Evolutionary conservation across 1,140 invertebrate species (phyloP), one percentile per base, ranked within the genome.

Genomic region (Zophobas atratus): DNA sequence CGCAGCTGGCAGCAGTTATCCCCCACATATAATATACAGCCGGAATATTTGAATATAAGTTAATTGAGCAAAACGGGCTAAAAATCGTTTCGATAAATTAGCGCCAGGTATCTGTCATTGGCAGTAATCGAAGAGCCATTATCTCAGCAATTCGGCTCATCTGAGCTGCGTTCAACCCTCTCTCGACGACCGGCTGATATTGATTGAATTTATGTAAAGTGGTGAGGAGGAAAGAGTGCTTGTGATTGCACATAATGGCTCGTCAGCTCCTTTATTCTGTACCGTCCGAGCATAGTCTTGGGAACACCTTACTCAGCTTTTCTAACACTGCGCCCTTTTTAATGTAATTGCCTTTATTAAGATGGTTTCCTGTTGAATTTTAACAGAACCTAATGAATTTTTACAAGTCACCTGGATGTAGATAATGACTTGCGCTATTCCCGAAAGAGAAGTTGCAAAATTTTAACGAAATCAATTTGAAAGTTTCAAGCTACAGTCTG

Each of bases 131-230:
- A 43, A 60, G 57, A 36, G 51, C 73, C 55, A 63, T 75, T 60
- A 75, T 75, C 57, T 75, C 53, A 63, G 73, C 73, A 75, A 75
- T 75, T 75, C 56, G 38, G 41, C 36, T 43, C 71, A 55, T 39
- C 51, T 60, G 55, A 75, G 55, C 41, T 75, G 20, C 55, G 56
- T 5, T 53, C 53, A 53, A 75, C 72, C 41, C 55, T 56, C 51
- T 56, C 55, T 43, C 51, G 73, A 43, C 71, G 55, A 72, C 51
- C 56, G 51, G 77, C 49, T 76, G 73, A 51, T 78, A 78, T 78
- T 78, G 77, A 78, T 78, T 78, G 77, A 78, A 78, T 78, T 78
- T 78, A 78, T 77, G 76, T 74, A 63, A 77, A 77, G 56, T 75
- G 70, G 51, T 73, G 39, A 73, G 39, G 48, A 56, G 49, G 71